Evolutionary conservation across 2,797 vertebrate genomes (phyloP), one percentile per base, ranked within the genome.

Genomic region (Urocyon cinereoargenteus): DNA sequence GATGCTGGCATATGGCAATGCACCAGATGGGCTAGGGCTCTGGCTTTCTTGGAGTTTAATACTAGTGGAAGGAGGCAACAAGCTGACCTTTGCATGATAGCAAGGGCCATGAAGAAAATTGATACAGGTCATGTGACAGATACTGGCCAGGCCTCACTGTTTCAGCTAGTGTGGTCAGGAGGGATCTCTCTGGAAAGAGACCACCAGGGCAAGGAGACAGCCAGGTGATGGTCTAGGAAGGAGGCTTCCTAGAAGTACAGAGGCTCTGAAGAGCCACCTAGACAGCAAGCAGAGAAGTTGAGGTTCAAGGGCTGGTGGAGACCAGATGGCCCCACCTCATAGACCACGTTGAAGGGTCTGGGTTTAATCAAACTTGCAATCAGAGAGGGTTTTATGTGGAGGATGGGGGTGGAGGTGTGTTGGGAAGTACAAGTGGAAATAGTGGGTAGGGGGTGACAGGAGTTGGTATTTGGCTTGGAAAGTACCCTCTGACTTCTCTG

Each of bases 391-490:
- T 36, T 57, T 19, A n/a, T 6, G 64, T 19, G 36, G 72, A n/a
- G 3, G 31, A 34, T 2, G 1, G 9, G 12, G 34, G 24, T 31
- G 66, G 24, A 11, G 31, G 9, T 10, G 13, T 22, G 31, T 18
- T 11, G 57, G 21, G 31, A 40, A 2, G 26, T 6, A 9, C 22
- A 72, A 45, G 36, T 36, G 15, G 84, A 7, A 6, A 16, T 14
- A 45, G 57, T 13, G 15, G n/a, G n/a, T 19, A n/a, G 62, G 10
- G 14, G 13, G 49, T 36, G 24, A 34, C 31, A 19, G 21, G 70
- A 86, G 59, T 28, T 73, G 31, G 45, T 49, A 15, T 62, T 31
- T 86, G 15, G 82, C 95, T 55, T 75, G 61, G 83, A 49, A 94
- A 84, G 19, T 49, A 75, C 34, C n/a, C 28, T 45, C 59, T 73